These are phyloP conservation scores for Epirrhoe alternata DNA, from an alignment of 2,888 invertebrate species.

Conservation along the genomic window DNA sequence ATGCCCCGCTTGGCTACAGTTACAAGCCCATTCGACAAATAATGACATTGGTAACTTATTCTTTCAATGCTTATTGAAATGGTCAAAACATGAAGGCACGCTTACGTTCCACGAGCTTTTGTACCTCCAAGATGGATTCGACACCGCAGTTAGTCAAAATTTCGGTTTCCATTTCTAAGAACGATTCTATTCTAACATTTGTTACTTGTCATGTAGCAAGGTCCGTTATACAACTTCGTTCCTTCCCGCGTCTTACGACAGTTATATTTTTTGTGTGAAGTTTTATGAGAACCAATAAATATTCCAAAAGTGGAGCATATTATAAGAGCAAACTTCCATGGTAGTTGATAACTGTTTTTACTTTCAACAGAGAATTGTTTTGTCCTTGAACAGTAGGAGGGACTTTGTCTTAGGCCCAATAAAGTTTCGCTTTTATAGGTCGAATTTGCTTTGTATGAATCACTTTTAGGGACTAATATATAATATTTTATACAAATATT, in stretches of 20 bases:
- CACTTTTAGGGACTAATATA: slow-evolving; percentile 9
- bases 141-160: slow-evolving; percentile 83
- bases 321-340: slow-evolving; percentile 77
- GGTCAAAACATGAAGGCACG: slow-evolving; percentile 80
- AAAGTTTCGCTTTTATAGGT: slow-evolving; percentile 76
- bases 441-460: slow-evolving; percentile 39
- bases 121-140: slow-evolving; percentile 64
- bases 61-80: slow-evolving; percentile 73
- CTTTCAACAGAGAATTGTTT: slow-evolving; percentile 72
- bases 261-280: slow-evolving; percentile 65
- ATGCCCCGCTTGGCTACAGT: slow-evolving; percentile 78
- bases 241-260: slow-evolving; percentile 64
- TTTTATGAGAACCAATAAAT: slow-evolving; percentile 80
- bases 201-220: slow-evolving; percentile 65
- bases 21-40: slow-evolving; percentile 68
- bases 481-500: background rate
- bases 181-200: slow-evolving; percentile 62
- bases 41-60: slow-evolving; percentile 79
- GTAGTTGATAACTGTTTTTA: slow-evolving; percentile 82
- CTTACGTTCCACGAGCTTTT: slow-evolving; percentile 70
- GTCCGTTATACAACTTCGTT: slow-evolving; percentile 73
- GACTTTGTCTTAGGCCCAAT: slow-evolving; percentile 58
- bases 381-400: slow-evolving; percentile 60
- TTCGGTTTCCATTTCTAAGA: slow-evolving; percentile 81
- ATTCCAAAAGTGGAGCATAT: slow-evolving; percentile 79